These are phyloP conservation scores for Lysandra bellargus DNA, from an alignment of 2,888 invertebrate genomes.

Conservation along the genomic window DNA sequence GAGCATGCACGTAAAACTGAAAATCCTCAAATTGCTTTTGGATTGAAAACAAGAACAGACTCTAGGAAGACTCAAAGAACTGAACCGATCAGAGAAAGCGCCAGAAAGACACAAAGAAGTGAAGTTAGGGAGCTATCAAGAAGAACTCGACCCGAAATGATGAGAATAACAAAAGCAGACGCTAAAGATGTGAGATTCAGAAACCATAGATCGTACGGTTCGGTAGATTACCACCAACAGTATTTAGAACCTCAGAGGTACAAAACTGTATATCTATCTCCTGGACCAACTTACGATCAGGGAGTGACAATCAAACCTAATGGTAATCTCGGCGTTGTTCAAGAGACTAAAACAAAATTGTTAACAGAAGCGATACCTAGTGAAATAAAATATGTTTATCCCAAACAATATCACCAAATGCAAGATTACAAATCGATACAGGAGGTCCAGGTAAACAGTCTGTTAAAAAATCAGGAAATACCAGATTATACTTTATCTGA, in stretches of 20 bases:
- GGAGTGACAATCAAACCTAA: conserved; percentile 70
- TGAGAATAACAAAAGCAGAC: conserved; percentile 56
- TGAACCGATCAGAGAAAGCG: conserved; percentile 34
- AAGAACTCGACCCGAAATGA: conserved; percentile 44
- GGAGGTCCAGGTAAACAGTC: conserved; percentile 67
- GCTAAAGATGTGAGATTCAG: conserved; percentile 56
- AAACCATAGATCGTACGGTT: conserved; percentile 70
- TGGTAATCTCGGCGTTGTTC: conserved; percentile 56
- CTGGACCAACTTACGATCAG: conserved; percentile 59
- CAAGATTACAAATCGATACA: conserved; percentile 60
- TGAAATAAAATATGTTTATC: conserved; percentile 55
- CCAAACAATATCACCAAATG: conserved; percentile 61
- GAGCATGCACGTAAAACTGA: background rate
- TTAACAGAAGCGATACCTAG: conserved; percentile 59
- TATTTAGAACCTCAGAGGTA: conserved; percentile 54
- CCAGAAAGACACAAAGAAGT: conserved; percentile 28
- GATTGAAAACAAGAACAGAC: conserved; percentile 41
- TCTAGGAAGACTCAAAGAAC: conserved; percentile 41
- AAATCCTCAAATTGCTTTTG: conserved; percentile 35
- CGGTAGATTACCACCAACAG: conserved; percentile 53
- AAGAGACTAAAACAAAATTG: conserved; percentile 46
- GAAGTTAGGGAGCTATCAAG: conserved; percentile 46
- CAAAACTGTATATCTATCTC: conserved; percentile 54
- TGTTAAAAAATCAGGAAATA: conserved; percentile 54
- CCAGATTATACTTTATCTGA: conserved; percentile 19